phyloP scores from a whole-genome alignment of 2,797 vertebrate species.

The Malacoraja senta region DNA sequence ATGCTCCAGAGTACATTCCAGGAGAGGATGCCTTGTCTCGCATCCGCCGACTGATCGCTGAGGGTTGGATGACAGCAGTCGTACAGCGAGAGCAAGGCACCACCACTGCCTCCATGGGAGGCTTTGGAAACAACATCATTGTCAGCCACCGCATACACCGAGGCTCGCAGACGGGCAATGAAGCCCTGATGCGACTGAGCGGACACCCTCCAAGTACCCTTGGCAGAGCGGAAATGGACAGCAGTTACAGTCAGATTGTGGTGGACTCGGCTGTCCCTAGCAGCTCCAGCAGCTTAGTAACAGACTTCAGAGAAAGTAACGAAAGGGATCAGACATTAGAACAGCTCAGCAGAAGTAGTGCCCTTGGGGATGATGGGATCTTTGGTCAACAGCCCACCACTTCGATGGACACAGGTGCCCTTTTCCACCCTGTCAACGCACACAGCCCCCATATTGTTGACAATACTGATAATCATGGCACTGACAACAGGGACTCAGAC shows the following conservation, averaged over 20 bases:
- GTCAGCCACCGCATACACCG: slow-evolving; percentile 96
- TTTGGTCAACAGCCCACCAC: slow-evolving; percentile 44
- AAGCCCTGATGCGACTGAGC: slow-evolving; percentile 43
- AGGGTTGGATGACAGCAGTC: slow-evolving; percentile 95
- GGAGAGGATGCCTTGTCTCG: slow-evolving; percentile 83
- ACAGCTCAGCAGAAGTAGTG: slow-evolving; percentile 51
- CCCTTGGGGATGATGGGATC: slow-evolving; percentile 46
- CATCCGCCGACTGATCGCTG: slow-evolving; percentile 90
- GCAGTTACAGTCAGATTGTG: slow-evolving; percentile 17
- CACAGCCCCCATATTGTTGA: slow-evolving; percentile 58
- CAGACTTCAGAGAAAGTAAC: neutral
- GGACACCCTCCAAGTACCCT: neutral
- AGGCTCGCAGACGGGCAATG: slow-evolving; percentile 81
- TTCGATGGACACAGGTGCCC: slow-evolving; percentile 59
- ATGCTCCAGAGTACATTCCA: slow-evolving; percentile 64
- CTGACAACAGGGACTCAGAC: slow-evolving; percentile 55
- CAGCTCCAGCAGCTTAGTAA: slow-evolving; percentile 11
- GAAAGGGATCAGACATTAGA: slow-evolving; percentile 51
- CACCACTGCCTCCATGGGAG: slow-evolving; percentile 97
- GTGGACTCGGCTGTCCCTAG: slow-evolving; percentile 17
- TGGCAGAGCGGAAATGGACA: slow-evolving; percentile 16
- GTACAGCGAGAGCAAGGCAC: slow-evolving; percentile 97
- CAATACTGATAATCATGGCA: slow-evolving; percentile 53
- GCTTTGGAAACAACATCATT: slow-evolving; percentile 96
- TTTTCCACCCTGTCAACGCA: slow-evolving; percentile 56